phyloP scores from a whole-genome alignment of 2,113 vertebrate genomes.

The Planiliza haematocheilus region DNA sequence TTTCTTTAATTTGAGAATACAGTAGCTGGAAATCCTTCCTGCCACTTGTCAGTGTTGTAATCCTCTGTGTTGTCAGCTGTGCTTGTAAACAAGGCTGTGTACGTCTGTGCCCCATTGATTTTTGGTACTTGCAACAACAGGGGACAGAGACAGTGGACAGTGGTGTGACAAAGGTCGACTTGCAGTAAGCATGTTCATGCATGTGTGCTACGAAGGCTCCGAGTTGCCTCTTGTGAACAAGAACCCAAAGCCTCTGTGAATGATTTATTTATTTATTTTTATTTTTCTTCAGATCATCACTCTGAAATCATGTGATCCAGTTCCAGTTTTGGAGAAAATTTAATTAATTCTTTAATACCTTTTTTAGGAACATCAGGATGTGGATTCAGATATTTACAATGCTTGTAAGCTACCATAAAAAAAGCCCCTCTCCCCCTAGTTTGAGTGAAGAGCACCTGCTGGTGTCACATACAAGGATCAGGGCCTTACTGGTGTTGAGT shows the following conservation, averaged over 20 bases:
- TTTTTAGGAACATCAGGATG: conserved; percentile 1
- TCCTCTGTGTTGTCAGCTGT: conserved; percentile 61
- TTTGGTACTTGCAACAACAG: conserved; percentile 43
- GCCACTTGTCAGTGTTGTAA: conserved; percentile 39
- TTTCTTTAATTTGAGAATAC: conserved; percentile 7
- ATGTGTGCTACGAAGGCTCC: conserved; percentile 59
- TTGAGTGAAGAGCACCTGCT: conserved; percentile 67
- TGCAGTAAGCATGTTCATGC: conserved; percentile 41
- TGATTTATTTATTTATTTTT: neutral
- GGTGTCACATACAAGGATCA: conserved; percentile 62
- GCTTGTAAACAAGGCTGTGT: conserved; percentile 69
- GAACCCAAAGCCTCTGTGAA: conserved; percentile 2
- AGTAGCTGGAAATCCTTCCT: conserved; percentile 17
- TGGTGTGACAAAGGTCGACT: conserved; percentile 45
- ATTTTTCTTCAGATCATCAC: conserved; percentile 7
- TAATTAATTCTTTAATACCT: too few species aligned
- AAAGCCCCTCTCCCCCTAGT: conserved; percentile 48
- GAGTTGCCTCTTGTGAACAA: conserved; percentile 11
- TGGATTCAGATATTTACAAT: conserved; percentile 10
- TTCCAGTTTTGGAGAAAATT: neutral
- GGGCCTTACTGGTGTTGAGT: conserved; percentile 36
- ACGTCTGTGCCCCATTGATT: conserved; percentile 71
- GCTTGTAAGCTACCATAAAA: conserved; percentile 51
- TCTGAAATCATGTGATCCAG: neutral
- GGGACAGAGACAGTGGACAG: conserved; percentile 61